phyloP scores from a whole-genome alignment of 2,888 invertebrate genomes.

The Rhagonycha fulva region DNA sequence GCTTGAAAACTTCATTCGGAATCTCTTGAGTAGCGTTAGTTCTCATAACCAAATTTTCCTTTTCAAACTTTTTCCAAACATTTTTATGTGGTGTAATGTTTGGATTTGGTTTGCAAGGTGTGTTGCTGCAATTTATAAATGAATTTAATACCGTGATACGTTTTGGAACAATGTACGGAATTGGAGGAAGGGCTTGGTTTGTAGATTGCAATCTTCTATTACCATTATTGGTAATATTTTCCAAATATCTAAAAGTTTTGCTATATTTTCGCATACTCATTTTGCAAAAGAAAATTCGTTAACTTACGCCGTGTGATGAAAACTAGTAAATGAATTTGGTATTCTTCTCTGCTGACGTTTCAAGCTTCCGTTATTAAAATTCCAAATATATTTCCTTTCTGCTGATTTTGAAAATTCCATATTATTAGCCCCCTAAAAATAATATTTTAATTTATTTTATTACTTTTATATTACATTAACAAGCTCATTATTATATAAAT shows the following conservation, averaged over 20 bases:
- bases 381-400: not conserved
- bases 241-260: not conserved
- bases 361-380: not conserved
- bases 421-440: not conserved
- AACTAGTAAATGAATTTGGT: not conserved
- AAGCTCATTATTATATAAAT: not conserved
- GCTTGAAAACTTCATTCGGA: not conserved
- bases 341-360: not conserved
- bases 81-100: not conserved
- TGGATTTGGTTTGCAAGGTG: not conserved
- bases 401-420: not conserved
- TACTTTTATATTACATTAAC: not conserved
- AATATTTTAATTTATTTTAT: not conserved
- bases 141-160: not conserved
- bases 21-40: not conserved
- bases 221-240: not conserved
- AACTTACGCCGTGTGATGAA: conserved; percentile 1
- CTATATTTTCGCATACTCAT: not conserved
- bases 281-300: not conserved
- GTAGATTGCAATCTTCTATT: not conserved
- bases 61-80: not conserved
- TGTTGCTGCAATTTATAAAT: not conserved
- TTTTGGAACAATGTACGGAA: conserved; percentile 3
- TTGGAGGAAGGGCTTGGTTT: not conserved
- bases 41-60: not conserved